Base-by-base conservation (phyloP, 2,888 invertebrate genomes). In the Lissocephala sabroskyi region DNA sequence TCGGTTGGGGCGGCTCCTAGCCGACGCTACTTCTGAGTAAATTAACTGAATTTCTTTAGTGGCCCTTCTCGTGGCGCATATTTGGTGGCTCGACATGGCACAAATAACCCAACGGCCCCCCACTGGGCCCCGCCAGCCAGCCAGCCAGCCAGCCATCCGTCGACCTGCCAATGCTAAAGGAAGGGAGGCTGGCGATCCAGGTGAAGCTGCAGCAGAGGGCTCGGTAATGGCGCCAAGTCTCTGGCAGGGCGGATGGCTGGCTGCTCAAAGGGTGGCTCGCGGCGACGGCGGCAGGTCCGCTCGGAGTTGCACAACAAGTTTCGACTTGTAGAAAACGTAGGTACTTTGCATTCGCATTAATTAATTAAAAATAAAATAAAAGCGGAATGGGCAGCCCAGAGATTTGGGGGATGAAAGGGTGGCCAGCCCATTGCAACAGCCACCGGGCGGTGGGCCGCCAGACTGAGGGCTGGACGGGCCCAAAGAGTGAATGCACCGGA, bases 261-360 rank as follows among this genome's bases (percentile, higher is more conserved):
- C 40, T 35, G 43, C 59, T 58, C 56, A 60, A 76, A 62, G 65
- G 74, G 70, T 75, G 59, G 75, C 52, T 51, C 54, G 19, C 23
- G 13, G 45, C 35, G 35, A 11, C 10, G 14, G 14, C 16, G 14
- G 29, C 13, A 13, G 28, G 16, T 23, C 10, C 14, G 41, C 19
- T 19, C 32, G 28, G 42, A 58, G 77, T 70, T 76, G 65, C 70
- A 62, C 65, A 66, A 75, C 75, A 80, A 80, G 80, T 79, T 71
- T 74, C 42, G 65, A 70, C 79, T 80, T 80, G 79, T 79, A 79
- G 79, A 79, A 79, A 75, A 74, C 59, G 71, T n/a, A n/a, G n/a
- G n/a, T 80, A 78, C 79, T 76, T 79, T 80, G 74, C 79, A 71
- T 79, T 79, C 79, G 66, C 79, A 78, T 80, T 80, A 79, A 79